Base-by-base conservation (phyloP, 2,797 vertebrate genomes). In the Hydrocynus forskahlii region DNA sequence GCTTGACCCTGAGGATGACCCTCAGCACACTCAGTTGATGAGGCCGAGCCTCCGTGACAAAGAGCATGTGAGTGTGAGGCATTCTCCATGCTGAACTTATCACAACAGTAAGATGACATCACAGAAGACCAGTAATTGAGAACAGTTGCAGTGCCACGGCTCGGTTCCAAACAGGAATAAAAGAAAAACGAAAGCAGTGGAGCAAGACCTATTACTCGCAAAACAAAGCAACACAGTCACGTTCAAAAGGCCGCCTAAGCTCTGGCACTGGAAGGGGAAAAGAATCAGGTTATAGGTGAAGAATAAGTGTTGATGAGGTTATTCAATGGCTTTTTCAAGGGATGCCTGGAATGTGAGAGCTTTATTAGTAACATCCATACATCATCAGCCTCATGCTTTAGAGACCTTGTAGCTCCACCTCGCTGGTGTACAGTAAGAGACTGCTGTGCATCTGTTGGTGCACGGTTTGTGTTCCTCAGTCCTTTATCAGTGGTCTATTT, bases 1-100 rank as follows among this genome's bases (percentile, higher is more conserved):
- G 82, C 54, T 87, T 89, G 87, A 90, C 85, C 83, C 19, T 19
- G 7, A 55, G 14, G 2, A 6, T n/a, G 86, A 87, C 86, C 81
- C 55, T 1, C 14, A 21, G 81, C 54, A 16, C 63, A 29, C 59
- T 12, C 57, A 75, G 77, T 90, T 80, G 16, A 90, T 79, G 79
- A 14, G 57, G 48, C 60, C 19, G 17, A 25, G 29, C 19, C 50
- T 52, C 76, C 79, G 87, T 70, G 10, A 85, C 21, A 62, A 23
- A 2, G 35, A n/a, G 2, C 67, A 73, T 45, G 62, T 21, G 80
- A 12, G 29, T 40, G 62, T 13, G 69, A 29, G 43, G 25, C 17
- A 52, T 75, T 52, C 25, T 66, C 25, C 60, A 76, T 43, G 54
- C 66, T 43, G 78, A 80, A 72, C 40, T 66, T 52, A 57, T 74